These are phyloP conservation scores for Ephestia elutella DNA, from an alignment of 1,140 invertebrate genomes.

Conservation along the genomic window DNA sequence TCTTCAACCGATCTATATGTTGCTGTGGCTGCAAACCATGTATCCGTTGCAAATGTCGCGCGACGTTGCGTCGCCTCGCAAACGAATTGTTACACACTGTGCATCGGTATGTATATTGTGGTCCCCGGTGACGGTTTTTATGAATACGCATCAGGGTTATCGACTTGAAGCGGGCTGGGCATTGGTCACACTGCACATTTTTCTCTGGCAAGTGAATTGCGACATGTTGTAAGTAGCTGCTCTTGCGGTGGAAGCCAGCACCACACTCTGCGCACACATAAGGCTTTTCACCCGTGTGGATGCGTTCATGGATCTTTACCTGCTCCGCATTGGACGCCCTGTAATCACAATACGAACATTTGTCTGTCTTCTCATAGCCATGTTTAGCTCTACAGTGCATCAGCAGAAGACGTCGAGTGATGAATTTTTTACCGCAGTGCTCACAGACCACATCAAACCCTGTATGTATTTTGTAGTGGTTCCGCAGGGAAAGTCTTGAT, in stretches of 20 bases:
- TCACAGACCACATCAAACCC: constrained; percentile 65
- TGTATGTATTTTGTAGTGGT: constrained; percentile 65
- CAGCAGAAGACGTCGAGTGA: constrained; percentile 45
- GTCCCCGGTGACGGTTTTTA: constrained; percentile 39
- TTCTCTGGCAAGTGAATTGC: constrained; percentile 58
- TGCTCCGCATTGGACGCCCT: constrained; percentile 56
- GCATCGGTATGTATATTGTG: constrained; percentile 46
- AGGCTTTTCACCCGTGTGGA: constrained; percentile 79
- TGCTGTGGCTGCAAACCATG: constrained; percentile 29
- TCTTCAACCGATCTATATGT: constrained; percentile 2
- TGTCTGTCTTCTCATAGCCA: constrained; percentile 63
- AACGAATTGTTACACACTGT: constrained; percentile 46
- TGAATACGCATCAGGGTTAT: constrained; percentile 58
- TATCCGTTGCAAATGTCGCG: constrained; percentile 42
- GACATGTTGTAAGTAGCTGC: constrained; percentile 55
- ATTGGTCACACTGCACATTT: constrained; percentile 57
- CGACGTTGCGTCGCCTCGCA: constrained; percentile 46
- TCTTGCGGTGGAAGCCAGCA: constrained; percentile 53
- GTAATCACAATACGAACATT: constrained; percentile 62
- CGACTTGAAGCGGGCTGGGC: constrained; percentile 54
- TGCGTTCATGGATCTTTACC: constrained; percentile 64
- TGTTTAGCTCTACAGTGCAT: constrained; percentile 64
- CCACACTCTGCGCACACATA: constrained; percentile 77
- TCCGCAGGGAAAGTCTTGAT: constrained; percentile 49
- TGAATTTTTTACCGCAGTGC: constrained; percentile 65